Evolutionary conservation across 2,888 invertebrate species (phyloP).

Genomic region (Azorinus chamasolen): DNA sequence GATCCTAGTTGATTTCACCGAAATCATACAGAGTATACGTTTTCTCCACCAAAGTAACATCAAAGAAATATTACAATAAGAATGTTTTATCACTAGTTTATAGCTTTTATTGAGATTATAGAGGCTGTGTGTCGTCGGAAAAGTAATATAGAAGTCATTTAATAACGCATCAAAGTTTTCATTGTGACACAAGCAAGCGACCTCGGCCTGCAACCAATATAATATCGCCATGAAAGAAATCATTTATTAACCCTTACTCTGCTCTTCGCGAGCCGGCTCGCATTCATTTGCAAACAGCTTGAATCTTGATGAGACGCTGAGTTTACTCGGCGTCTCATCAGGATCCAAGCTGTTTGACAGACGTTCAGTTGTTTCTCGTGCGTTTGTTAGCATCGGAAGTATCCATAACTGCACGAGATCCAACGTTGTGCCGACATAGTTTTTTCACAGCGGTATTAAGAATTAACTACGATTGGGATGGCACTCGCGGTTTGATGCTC

Average conservation of each 20-base stretch:
- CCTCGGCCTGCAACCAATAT: not conserved
- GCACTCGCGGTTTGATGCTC: conserved; percentile 30
- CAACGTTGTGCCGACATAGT: no score
- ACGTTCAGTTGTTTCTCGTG: no score
- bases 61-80: conserved; percentile 21
- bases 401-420: no score
- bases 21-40: no score
- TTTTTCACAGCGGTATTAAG: no score
- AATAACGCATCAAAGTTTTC: conserved; percentile 41
- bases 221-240: not conserved
- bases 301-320: no score
- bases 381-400: no score
- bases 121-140: conserved; percentile 40
- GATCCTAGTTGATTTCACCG: no score
- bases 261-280: no score
- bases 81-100: conserved; percentile 46
- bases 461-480: conserved; percentile 5
- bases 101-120: conserved; percentile 58
- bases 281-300: no score
- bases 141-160: conserved; percentile 53
- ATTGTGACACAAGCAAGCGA: conserved; percentile 4
- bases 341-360: no score
- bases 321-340: no score
- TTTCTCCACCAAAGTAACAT: conserved; percentile 4
- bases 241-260: conserved; percentile 30